Evolutionary conservation across 2,113 vertebrate genomes (phyloP).

Genomic region (Mobula hypostoma): DNA sequence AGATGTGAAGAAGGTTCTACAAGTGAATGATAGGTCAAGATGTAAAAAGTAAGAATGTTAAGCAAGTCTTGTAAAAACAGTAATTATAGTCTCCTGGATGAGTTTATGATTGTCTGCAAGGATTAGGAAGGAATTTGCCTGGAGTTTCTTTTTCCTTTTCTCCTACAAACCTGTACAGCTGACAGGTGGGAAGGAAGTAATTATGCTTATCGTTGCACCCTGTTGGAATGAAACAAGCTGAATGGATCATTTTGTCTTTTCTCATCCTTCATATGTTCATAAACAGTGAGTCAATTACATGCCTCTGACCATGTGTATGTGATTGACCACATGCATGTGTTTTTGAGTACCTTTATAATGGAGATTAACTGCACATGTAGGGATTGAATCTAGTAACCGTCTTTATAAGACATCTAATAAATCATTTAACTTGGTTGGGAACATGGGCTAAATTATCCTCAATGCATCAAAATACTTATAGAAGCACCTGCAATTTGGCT

Average conservation of each 20-base stretch:
- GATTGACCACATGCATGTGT: neutral
- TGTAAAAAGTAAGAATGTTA: neutral
- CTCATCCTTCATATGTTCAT: neutral
- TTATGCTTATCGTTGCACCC: neutral
- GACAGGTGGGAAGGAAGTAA: neutral
- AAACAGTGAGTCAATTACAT: neutral
- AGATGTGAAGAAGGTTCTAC: neutral
- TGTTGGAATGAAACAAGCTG: neutral
- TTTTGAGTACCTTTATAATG: neutral
- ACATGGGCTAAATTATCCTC: neutral
- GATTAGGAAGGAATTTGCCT: neutral
- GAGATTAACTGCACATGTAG: slow-evolving; percentile 17
- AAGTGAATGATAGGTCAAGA: neutral
- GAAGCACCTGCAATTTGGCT: neutral
- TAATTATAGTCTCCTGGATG: neutral
- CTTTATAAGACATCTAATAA: slow-evolving; percentile 7
- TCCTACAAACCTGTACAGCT: neutral
- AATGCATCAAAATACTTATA: neutral
- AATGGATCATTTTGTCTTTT: slow-evolving; percentile 12
- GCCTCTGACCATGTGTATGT: neutral
- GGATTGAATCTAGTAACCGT: neutral
- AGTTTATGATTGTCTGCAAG: neutral
- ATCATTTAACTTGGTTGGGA: neutral
- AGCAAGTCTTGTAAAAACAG: neutral
- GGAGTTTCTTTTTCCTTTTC: neutral